These are phyloP conservation scores for Mystacornis crossleyi DNA, from an alignment of 2,113 vertebrate species.

Conservation along the genomic window DNA sequence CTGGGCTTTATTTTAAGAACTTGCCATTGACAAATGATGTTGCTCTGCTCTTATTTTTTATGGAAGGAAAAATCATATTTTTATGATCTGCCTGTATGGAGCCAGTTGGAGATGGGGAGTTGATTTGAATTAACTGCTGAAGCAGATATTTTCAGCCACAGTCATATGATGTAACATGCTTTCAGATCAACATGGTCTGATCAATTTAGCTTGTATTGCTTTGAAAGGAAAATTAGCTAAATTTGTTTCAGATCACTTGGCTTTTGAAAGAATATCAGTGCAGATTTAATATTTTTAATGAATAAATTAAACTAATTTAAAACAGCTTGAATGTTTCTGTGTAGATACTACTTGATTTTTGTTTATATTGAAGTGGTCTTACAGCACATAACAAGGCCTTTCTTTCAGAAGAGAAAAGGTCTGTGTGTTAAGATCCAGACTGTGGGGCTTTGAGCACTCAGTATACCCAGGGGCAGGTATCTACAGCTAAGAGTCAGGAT, in stretches of 20 bases:
- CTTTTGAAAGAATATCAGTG: background rate
- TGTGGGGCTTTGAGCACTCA: background rate
- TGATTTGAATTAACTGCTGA: background rate
- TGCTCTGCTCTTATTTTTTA: background rate
- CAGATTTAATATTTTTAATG: background rate
- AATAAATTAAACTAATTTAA: background rate
- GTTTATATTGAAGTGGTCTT: background rate
- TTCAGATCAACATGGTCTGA: background rate
- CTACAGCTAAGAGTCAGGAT: background rate
- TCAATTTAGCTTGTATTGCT: background rate
- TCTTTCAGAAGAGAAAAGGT: background rate
- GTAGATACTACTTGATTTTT: background rate
- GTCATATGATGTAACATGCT: background rate
- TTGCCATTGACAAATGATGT: background rate
- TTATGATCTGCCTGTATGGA: background rate
- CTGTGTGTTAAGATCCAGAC: background rate
- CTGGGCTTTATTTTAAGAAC: constrained; percentile 44
- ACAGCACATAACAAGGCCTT: background rate
- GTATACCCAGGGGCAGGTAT: background rate
- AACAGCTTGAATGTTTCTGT: background rate
- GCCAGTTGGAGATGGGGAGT: background rate
- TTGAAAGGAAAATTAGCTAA: background rate
- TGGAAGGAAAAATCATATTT: too few species aligned
- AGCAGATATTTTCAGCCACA: constrained; percentile 18
- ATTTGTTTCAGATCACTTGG: background rate